Percentiles rank a stretch among this genome's conserved stretches.
These are phyloP conservation scores for Spodoptera frugiperda DNA, from an alignment of 1,140 invertebrate genomes.

Conservation along the genomic window DNA sequence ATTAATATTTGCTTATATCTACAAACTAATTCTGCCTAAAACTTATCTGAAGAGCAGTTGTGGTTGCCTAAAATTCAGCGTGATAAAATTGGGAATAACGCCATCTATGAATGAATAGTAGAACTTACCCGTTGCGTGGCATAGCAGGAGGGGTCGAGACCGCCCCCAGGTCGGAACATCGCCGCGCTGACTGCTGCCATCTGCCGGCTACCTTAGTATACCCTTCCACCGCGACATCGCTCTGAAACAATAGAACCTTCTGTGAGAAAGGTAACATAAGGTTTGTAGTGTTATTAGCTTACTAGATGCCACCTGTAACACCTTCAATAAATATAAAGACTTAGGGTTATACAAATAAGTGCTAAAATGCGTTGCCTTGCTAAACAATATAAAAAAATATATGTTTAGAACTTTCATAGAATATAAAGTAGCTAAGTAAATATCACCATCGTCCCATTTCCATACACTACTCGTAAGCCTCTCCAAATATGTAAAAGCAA, in stretches of 20 bases:
- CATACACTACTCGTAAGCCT: too few relatives aligned
- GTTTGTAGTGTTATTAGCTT: background rate
- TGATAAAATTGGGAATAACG: conserved; percentile 25
- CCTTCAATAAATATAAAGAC: too few relatives aligned
- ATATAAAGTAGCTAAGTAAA: too few relatives aligned
- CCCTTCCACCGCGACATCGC: conserved; percentile 83
- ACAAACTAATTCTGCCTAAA: too few relatives aligned
- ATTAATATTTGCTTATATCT: too few relatives aligned
- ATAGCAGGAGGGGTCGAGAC: conserved; percentile 79
- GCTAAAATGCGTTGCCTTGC: too few relatives aligned
- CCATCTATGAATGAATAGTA: conserved; percentile 60
- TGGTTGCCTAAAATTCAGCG: background rate
- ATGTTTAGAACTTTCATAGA: too few relatives aligned
- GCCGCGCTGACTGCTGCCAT: conserved; percentile 84
- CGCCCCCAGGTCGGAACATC: conserved; percentile 83
- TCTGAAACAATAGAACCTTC: conserved; percentile 66
- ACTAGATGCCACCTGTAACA: conserved; percentile 16
- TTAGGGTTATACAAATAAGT: too few relatives aligned
- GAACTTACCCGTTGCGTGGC: conserved; percentile 78
- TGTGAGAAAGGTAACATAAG: background rate
- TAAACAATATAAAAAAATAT: too few relatives aligned
- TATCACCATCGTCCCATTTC: too few relatives aligned
- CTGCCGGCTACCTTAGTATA: conserved; percentile 83
- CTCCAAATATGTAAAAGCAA: too few relatives aligned
- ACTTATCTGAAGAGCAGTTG: too few relatives aligned